Evolutionary conservation across 2,797 vertebrate genomes (phyloP), one percentile per base, ranked within the genome.

Genomic region (Agapornis canus): DNA sequence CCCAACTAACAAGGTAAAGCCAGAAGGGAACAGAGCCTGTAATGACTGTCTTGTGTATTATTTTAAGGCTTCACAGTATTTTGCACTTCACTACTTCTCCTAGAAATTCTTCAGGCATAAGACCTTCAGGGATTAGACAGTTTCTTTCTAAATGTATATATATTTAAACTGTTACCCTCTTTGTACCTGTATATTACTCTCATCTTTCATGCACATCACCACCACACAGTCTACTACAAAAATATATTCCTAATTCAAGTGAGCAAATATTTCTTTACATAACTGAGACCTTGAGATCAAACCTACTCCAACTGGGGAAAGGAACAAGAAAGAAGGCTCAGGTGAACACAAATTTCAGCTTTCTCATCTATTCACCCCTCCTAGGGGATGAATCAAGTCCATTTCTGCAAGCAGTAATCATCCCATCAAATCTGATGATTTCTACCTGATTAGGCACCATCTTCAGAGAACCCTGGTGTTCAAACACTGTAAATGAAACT

Each of bases 311-410:
- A 70, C 12, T 22, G 4, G 23, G n/a, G n/a, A 32, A 57, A 57
- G n/a, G 32, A 57, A 57, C n/a, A 2, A 27, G 21, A 79, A 8
- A 2, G 0, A 9, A 22, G 12, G 16, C 29, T 52, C 37, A 70
- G n/a, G 29, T 63, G 13, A 37, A 82, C 49, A 73, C 27, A 69
- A 56, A 65, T 32, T 81, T 84, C 51, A 84, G 32, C 22, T 20
- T 73, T 66, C 54, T 69, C 54, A 90, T 22, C 31, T 29, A 23
- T 29, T 32, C 54, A 72, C 9, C 23, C 40, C 6, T 89, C 18
- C 45, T 23, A 5, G 8, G 22, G 26, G 19, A 65, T 15, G 11
- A 65, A 86, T 75, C 45, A 81, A 79, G 66, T 35, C n/a, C n/a
- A 29, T 22, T 40, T 35, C 64, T 56, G 22, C 22, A 80, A 32